Evolutionary conservation across 2,888 invertebrate species (phyloP).

Genomic region (Dimorphilus gyrociliatus): DNA sequence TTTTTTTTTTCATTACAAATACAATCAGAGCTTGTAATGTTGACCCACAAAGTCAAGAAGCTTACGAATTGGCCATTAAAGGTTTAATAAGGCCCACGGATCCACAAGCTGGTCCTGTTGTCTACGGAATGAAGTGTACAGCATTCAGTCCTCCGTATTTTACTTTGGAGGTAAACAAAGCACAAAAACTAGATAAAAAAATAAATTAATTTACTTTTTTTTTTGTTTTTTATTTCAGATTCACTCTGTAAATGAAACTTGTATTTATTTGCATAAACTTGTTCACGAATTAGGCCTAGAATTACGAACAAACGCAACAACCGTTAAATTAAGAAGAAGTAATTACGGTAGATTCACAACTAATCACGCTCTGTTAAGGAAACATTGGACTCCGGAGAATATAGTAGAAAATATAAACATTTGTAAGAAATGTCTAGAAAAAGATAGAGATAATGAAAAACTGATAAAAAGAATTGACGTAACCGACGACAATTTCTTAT

Average conservation of each 20-base stretch:
- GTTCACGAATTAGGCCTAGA: slow-evolving; percentile 66
- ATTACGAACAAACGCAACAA: slow-evolving; percentile 61
- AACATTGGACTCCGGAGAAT: slow-evolving; percentile 46
- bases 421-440: too few species aligned
- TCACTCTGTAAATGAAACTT: slow-evolving; percentile 68
- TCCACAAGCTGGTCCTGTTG: slow-evolving; percentile 48
- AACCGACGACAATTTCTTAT: too few species aligned
- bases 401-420: slow-evolving; percentile 19
- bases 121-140: slow-evolving; percentile 71
- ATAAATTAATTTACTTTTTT: neutral
- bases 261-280: slow-evolving; percentile 50
- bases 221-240: too few species aligned
- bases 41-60: slow-evolving; percentile 65
- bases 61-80: slow-evolving; percentile 67
- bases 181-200: too few species aligned
- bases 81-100: slow-evolving; percentile 62
- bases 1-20: too few species aligned
- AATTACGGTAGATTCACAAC: slow-evolving; percentile 64
- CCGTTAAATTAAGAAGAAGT: slow-evolving; percentile 59
- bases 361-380: slow-evolving; percentile 56
- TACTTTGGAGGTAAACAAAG: slow-evolving; percentile 52
- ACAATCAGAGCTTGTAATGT: slow-evolving; percentile 50
- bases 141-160: slow-evolving; percentile 66
- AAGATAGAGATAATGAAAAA: too few species aligned
- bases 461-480: too few species aligned